Base-by-base conservation (phyloP, 2,797 vertebrate genomes). In the Danio tinwini region DNA sequence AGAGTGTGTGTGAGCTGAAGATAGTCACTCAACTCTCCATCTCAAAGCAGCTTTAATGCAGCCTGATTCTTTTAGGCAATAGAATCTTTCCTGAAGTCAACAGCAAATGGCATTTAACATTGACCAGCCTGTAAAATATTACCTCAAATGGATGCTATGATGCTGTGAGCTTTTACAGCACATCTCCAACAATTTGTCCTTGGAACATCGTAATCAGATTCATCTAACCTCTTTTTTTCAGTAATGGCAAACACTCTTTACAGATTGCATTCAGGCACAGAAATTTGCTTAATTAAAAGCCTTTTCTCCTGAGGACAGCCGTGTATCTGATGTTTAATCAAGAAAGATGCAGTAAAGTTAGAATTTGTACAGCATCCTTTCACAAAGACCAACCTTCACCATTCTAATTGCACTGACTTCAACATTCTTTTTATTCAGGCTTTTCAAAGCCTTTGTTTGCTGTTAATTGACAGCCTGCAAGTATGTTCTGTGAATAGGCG, bases 111-210 rank as follows among this genome's bases (percentile, higher is more conserved):
- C 59, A 45, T 77, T 77, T 68, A 58, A 49, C 56, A 70, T 77
- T 21, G 11, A 17, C 42, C 75, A 69, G 63, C 7, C 64, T 61
- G n/a, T 42, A 40, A 52, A 52, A 52, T 61, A 44, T 52, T 53
- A 19, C 45, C 56, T 76, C 19, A 72, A 73, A 85, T 49, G 58
- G 39, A 70, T 45, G 65, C 52, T 53, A 53, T 63, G 49, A 19
- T 67, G 45, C 75, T 67, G 40, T 2, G 13, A 42, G 63, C 45
- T 17, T 74, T 79, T 53, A 47, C 39, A 4, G n/a, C 29, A 56
- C 67, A 19, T 70, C 21, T 73, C 42, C 65, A 71, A 80, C 62
- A 69, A 75, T 76, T 78, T 78, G 78, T 78, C 81, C 75, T 81
- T 76, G 75, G 65, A 50, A 50, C 37, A 29, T 73, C 78, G 44